Base-by-base conservation (phyloP, 2,113 vertebrate genomes). In the Pluvianellus socialis region DNA sequence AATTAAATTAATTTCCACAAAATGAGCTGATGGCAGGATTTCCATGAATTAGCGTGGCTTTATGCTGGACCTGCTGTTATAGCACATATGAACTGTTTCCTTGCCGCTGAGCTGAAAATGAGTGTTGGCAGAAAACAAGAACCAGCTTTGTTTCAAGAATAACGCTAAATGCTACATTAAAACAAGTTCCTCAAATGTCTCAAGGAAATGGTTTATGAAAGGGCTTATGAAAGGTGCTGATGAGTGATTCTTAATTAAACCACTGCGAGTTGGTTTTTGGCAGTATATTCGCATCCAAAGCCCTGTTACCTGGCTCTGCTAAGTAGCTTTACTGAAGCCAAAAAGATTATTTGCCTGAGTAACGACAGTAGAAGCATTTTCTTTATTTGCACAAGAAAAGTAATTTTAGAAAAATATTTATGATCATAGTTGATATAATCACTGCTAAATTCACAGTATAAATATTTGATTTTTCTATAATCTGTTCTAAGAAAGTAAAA, bases 81-180 rank as follows among this genome's bases (percentile, higher is more conserved):
- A 70, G 45, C 49, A 19, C 56, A 42, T 5, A 65, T 3, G 55
- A 90, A 20, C 15, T 4, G 59, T 21, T 68, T 71, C 90, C 92
- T 72, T 55, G 72, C 86, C 20, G 24, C 93, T 91, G 94, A 94
- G 90, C 55, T 89, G 90, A 83, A 90, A 96, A 90, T 80, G 95
- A 77, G 33, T 77, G 28, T 63, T 93, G 93, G 83, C 88, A 93
- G 73, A 50, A 42, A 82, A 30, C 45, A 73, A 30, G 52, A 71
- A 22, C 56, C 40, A 8, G 53, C 73, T 88, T 79, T 40, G 32
- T 52, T 90, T 83, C 20, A 63, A 76, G 47, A 52, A 15, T n/a
- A 44, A 38, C 53, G 3, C 61, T 56, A 88, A 92, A 82, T 33
- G 12, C 30, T 68, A 33, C 6, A 30, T 67, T 82, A 58, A 91